Evolutionary conservation across 2,113 vertebrate species (phyloP).

Genomic region (Ptyas mucosa): DNA sequence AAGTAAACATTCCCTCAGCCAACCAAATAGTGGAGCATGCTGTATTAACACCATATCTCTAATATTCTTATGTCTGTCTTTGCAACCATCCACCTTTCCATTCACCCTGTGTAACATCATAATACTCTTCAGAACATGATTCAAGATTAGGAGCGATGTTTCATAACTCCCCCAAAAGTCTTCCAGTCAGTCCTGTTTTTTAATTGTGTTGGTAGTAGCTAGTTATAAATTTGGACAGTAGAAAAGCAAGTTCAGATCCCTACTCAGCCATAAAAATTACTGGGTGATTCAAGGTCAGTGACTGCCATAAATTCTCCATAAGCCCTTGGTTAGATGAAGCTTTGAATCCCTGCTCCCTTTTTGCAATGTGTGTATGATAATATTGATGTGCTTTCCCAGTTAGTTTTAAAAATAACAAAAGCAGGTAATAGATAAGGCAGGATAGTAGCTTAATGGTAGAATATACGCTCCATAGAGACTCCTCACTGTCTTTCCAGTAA

Average conservation of each 20-base stretch:
- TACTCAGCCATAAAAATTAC: background rate
- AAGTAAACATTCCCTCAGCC: background rate
- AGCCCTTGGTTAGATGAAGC: background rate
- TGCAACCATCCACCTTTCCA: background rate
- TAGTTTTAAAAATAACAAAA: background rate
- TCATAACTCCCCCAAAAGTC: background rate
- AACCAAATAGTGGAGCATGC: background rate
- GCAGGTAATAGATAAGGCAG: background rate
- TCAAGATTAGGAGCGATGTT: background rate
- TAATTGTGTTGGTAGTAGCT: background rate
- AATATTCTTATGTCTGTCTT: background rate
- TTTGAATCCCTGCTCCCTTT: background rate
- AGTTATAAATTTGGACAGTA: background rate
- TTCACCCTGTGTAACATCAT: background rate
- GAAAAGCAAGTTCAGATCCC: background rate
- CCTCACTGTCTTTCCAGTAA: background rate
- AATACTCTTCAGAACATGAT: background rate
- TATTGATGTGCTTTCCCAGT: background rate
- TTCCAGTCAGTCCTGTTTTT: background rate
- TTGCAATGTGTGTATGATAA: background rate
- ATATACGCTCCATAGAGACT: background rate
- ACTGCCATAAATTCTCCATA: background rate
- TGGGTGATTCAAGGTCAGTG: background rate
- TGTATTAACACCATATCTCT: background rate
- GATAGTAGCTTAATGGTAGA: background rate